phyloP scores from a whole-genome alignment of 2,797 vertebrate species.

The Semotilus atromaculatus region DNA sequence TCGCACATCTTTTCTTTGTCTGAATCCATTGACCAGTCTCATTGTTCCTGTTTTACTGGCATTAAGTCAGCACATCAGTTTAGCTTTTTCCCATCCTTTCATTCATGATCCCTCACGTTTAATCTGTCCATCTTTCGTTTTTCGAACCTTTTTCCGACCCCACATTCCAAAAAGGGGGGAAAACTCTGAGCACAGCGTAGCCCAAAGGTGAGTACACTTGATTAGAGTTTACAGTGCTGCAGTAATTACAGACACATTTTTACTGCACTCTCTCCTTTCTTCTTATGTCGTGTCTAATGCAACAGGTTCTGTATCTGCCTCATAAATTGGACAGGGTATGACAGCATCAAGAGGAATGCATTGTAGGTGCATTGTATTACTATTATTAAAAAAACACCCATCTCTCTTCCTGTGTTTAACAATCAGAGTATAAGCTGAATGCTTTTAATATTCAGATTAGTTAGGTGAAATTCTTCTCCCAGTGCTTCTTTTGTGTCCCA shows the following conservation, averaged over 20 bases:
- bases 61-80: conserved; percentile 21
- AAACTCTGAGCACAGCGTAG: conserved; percentile 54
- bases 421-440: not conserved
- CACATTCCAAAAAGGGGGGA: conserved; percentile 62
- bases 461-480: not conserved
- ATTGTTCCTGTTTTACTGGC: conserved; percentile 40
- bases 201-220: conserved; percentile 75
- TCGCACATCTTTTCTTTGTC: conserved; percentile 8
- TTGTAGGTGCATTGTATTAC: not conserved
- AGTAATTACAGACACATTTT: conserved; percentile 49
- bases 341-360: conserved; percentile 62
- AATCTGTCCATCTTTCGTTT: conserved; percentile 47
- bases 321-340: conserved; percentile 38
- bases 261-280: conserved; percentile 33
- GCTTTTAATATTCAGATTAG: conserved; percentile 6
- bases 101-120: conserved; percentile 37
- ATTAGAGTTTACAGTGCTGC: conserved; percentile 44
- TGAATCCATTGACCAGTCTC: conserved; percentile 45
- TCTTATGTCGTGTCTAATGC: conserved; percentile 19
- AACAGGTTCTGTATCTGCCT: conserved; percentile 47
- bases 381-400: not conserved
- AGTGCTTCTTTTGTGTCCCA: not conserved
- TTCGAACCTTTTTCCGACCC: conserved; percentile 28
- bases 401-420: not conserved
- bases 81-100: conserved; percentile 32